Evolutionary conservation across 2,888 invertebrate species (phyloP), one percentile per base, ranked within the genome.

Genomic region (Cybosia mesomella): DNA sequence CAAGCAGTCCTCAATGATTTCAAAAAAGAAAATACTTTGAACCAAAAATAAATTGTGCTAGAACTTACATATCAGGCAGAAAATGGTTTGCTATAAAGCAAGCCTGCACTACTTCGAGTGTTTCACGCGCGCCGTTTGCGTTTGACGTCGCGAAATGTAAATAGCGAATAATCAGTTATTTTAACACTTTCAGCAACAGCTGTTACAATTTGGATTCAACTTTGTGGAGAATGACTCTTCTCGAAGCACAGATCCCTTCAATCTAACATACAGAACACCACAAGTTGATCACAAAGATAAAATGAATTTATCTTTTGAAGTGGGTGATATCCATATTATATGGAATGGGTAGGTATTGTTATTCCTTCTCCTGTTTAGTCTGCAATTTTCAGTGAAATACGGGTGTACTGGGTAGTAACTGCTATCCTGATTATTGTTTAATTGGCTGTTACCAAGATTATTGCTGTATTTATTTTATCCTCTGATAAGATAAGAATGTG

Each of bases 141-240:
- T n/a, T n/a, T n/a, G n/a, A n/a, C n/a, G n/a, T n/a, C n/a, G n/a
- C n/a, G n/a, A n/a, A n/a, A n/a, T n/a, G n/a, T n/a, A n/a, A n/a
- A n/a, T n/a, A n/a, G n/a, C n/a, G 13, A 22, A 36, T 11, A 36
- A 59, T 39, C 21, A 24, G 4, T 21, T 34, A 5, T 39, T 57
- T 54, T 53, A 67, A 70, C 69, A 43, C 68, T 91, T 91, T 68
- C 87, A 95, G 94, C 84, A 85, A 74, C 93, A 94, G 72, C 77
- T 95, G 54, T 73, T 94, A 39, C 85, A 89, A 68, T 89, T 94
- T 82, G 92, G 89, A 15, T 92, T 93, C 60, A 88, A 84, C 70
- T 92, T 94, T 80, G 76, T 91, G 63, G 92, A 93, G 54, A 82
- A 79, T 80, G 89, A 89, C 66, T 87, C 90, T 18, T 91, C 92